Evolutionary conservation across 2,888 invertebrate species (phyloP).

Genomic region (Himalopsyche anomala): DNA sequence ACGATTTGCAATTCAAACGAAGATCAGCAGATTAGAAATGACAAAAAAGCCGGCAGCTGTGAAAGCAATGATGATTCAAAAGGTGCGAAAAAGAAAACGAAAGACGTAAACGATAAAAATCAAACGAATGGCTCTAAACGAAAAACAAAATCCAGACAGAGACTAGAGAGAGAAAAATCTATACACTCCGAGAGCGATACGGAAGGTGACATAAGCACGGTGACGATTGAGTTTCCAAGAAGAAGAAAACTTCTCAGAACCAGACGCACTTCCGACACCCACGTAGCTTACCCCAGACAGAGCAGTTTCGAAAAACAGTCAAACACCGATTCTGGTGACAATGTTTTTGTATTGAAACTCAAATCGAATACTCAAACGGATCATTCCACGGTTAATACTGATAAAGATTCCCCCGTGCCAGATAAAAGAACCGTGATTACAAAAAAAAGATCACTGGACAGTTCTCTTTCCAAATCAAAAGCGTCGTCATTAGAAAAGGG

Average conservation of each 20-base stretch:
- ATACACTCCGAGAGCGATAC: slow-evolving; percentile 76
- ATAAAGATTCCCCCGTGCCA: slow-evolving; percentile 48
- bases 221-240: slow-evolving; percentile 76
- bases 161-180: slow-evolving; percentile 75
- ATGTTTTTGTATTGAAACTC: slow-evolving; percentile 70
- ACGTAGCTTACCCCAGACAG: slow-evolving; percentile 66
- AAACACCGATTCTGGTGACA: slow-evolving; percentile 67
- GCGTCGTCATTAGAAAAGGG: slow-evolving; percentile 63
- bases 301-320: slow-evolving; percentile 64
- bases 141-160: slow-evolving; percentile 74
- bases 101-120: slow-evolving; percentile 56
- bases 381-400: slow-evolving; percentile 45
- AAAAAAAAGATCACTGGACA: slow-evolving; percentile 62
- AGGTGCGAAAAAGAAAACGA: slow-evolving; percentile 62
- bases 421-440: slow-evolving; percentile 51
- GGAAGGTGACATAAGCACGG: slow-evolving; percentile 74
- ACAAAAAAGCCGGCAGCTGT: slow-evolving; percentile 66
- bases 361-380: slow-evolving; percentile 67
- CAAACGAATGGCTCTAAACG: slow-evolving; percentile 71
- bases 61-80: slow-evolving; percentile 67
- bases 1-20: slow-evolving; percentile 65
- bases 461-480: slow-evolving; percentile 49
- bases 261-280: slow-evolving; percentile 73
- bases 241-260: slow-evolving; percentile 72
- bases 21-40: slow-evolving; percentile 11